phyloP scores from a whole-genome alignment of 2,113 vertebrate species.

The Motacilla tschutschensis region DNA sequence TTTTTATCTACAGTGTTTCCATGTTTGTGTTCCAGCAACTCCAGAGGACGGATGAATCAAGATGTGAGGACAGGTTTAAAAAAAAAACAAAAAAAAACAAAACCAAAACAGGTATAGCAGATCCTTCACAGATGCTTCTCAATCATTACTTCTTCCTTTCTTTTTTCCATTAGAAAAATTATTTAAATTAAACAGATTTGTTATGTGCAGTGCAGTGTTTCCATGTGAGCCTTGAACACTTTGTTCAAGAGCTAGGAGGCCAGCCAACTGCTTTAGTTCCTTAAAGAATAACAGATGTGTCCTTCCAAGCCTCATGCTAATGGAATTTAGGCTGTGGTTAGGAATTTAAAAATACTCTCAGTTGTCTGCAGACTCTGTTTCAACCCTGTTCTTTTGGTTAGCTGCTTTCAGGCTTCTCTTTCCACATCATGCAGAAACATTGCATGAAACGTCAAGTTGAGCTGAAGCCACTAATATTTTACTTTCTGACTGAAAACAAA shows the following conservation, averaged over 20 bases:
- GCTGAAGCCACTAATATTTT: background rate
- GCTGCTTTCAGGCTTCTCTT: background rate
- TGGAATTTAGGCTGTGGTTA: slow-evolving; percentile 55
- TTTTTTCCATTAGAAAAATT: slow-evolving; percentile 35
- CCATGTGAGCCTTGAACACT: slow-evolving; percentile 66
- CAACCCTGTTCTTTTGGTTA: background rate
- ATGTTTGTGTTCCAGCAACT: slow-evolving; percentile 10
- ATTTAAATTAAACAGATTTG: slow-evolving; percentile 61
- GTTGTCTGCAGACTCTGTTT: background rate
- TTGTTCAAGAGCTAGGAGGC: slow-evolving; percentile 67
- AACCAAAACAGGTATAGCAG: background rate
- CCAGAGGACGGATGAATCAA: slow-evolving; percentile 21
- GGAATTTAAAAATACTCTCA: slow-evolving; percentile 27
- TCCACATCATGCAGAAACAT: background rate
- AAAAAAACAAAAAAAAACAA: background rate
- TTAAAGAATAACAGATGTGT: slow-evolving; percentile 73
- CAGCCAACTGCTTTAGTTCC: slow-evolving; percentile 68
- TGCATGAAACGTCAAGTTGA: background rate
- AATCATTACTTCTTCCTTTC: slow-evolving; percentile 28
- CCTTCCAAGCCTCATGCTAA: slow-evolving; percentile 56
- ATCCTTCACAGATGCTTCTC: slow-evolving; percentile 47
- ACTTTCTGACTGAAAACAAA: background rate
- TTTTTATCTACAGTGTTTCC: slow-evolving; percentile 21
- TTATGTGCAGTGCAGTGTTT: slow-evolving; percentile 52
- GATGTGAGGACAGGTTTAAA: background rate